Evolutionary conservation across 2,888 invertebrate species (phyloP).

Genomic region (Chironomus riparius): DNA sequence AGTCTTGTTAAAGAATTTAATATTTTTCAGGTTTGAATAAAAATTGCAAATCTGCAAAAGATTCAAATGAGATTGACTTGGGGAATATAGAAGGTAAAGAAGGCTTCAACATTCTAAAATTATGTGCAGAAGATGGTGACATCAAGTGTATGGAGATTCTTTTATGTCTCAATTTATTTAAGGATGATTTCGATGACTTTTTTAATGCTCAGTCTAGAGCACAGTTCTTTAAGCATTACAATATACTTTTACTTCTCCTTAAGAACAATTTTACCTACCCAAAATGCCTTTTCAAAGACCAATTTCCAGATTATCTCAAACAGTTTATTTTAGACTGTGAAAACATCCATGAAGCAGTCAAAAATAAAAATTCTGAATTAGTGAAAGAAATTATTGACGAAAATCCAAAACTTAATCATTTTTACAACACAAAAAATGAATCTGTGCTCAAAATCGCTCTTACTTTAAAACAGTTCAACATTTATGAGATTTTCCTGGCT

Average conservation of each 20-base stretch:
- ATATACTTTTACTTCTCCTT: background rate
- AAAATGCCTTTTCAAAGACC: background rate
- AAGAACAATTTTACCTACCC: background rate
- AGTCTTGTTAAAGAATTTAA: too few relatives aligned
- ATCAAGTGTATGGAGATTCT: too few relatives aligned
- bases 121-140: too few relatives aligned
- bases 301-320: background rate
- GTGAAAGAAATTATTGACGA: background rate
- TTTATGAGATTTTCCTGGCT: background rate
- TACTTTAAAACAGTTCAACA: background rate
- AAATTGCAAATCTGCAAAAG: too few relatives aligned
- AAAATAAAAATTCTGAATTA: background rate
- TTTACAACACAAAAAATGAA: background rate
- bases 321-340: background rate
- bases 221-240: background rate
- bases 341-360: background rate
- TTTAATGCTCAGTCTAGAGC: too few relatives aligned
- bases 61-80: too few relatives aligned
- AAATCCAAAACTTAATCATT: background rate
- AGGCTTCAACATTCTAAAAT: too few relatives aligned
- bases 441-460: background rate
- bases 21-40: too few relatives aligned
- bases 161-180: too few relatives aligned
- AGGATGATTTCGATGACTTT: too few relatives aligned
- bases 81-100: too few relatives aligned